Evolutionary conservation across 2,888 invertebrate genomes (phyloP), one percentile per base, ranked within the genome.

Genomic region (Cyrtodaria siliqua): DNA sequence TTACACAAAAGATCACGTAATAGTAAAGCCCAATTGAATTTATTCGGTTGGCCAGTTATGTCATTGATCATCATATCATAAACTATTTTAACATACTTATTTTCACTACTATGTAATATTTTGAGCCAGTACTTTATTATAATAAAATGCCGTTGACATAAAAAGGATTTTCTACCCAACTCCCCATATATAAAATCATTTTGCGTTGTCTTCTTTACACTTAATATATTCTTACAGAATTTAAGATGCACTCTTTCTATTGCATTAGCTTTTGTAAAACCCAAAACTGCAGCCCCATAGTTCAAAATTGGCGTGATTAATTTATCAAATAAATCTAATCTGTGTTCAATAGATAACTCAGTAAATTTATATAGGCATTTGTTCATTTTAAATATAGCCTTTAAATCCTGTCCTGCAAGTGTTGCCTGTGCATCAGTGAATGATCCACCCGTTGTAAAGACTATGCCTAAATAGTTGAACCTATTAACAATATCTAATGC

Each of bases 191-290:
- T 42, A 38, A n/a, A 52, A 18, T 26, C 24, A 18, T 52, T 64
- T 6, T 42, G 18, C 2, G 64, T 26, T 12, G 42, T 38, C 18
- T 2, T 16, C 33, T 53, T 53, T 4, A 66, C 47, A 3, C 27
- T 18, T 29, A 56, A 3, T 20, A 56, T 24, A 27, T 27, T 18
- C 18, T 56, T 66, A 4, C 56, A 66, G 29, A 56, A 66, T 20
- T 57, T 56, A n/a, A 60, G 33, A 61, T 69, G 60, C 18, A 69
- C 29, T 20, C 44, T 3, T 26, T 69, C 53, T 20, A 69, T n/a
- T 27, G 26, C 16, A 20, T 69, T 67, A 27, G 38, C 40, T 44
- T 61, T 60, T 1, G 38, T 26, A 55, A 29, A 60, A 9, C 60
- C 50, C 52, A 40, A 53, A n/a, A 69, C 26, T 40, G 50, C 40